Percentiles rank a stretch among this genome's conserved stretches.
phyloP scores from a whole-genome alignment of 2,888 invertebrate genomes.

The Amphimallon solstitiale region DNA sequence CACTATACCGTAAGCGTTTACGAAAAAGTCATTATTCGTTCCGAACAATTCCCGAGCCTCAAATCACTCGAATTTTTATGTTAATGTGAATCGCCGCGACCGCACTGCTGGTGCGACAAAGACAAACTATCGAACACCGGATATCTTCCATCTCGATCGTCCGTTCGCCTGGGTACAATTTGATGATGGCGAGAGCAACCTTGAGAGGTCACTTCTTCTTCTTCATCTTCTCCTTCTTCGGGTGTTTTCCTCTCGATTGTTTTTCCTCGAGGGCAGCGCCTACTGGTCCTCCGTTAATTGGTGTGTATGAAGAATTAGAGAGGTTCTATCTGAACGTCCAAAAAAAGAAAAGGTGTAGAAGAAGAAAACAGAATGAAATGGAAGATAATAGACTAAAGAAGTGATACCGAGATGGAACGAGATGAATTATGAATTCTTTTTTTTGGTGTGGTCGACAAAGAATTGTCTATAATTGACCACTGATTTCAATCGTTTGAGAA shows the following conservation, averaged over 20 bases:
- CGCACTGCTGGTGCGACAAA: neutral
- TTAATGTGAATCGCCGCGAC: slow-evolving; percentile 13
- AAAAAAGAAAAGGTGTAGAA: too few relatives aligned
- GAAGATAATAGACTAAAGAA: neutral
- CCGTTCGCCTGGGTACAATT: neutral
- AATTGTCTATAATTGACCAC: slow-evolving; percentile 14
- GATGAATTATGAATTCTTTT: slow-evolving; percentile 9
- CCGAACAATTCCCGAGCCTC: neutral
- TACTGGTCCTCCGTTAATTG: slow-evolving; percentile 22
- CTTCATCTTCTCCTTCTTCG: neutral
- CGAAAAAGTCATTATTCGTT: too few relatives aligned
- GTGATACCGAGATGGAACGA: neutral
- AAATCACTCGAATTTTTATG: slow-evolving; percentile 27
- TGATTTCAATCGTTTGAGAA: slow-evolving; percentile 16
- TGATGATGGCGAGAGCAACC: slow-evolving; percentile 16
- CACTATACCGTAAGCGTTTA: too few relatives aligned
- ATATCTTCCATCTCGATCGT: slow-evolving; percentile 33
- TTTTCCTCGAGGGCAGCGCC: slow-evolving; percentile 5
- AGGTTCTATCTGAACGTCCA: neutral
- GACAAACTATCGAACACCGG: slow-evolving; percentile 15
- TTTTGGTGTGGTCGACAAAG: slow-evolving; percentile 5
- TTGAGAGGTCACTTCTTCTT: slow-evolving; percentile 31
- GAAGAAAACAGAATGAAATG: too few relatives aligned
- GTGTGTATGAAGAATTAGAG: slow-evolving; percentile 11
- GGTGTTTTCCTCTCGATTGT: slow-evolving; percentile 8